These are phyloP conservation scores for Channallabes apus DNA, from an alignment of 2,797 vertebrate species.

Conservation along the genomic window DNA sequence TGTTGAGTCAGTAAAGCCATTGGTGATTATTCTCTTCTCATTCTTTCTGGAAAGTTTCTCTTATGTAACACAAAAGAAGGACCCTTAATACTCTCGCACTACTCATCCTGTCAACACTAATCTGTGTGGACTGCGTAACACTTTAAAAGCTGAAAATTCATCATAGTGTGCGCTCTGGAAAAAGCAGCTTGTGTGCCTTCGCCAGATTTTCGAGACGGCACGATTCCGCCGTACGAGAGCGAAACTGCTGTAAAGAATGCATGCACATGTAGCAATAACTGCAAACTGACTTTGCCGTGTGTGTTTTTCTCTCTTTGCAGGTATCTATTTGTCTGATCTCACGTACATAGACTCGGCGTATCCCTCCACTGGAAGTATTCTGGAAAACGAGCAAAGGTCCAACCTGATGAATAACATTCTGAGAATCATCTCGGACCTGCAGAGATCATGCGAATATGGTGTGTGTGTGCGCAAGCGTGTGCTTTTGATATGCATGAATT, in stretches of 20 bases:
- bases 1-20: constrained; percentile 28
- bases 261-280: neutral
- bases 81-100: constrained; percentile 7
- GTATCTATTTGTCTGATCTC: constrained; percentile 97
- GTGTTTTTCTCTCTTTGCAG: constrained; percentile 63
- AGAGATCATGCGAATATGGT: constrained; percentile 97
- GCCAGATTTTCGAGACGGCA: neutral
- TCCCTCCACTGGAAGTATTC: constrained; percentile 96
- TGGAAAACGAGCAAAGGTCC: constrained; percentile 96
- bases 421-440: constrained; percentile 96
- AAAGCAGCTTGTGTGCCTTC: constrained; percentile 16
- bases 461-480: constrained; percentile 66
- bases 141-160: constrained; percentile 15
- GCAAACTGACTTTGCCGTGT: constrained; percentile 1
- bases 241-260: neutral
- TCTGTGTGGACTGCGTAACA: neutral
- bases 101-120: neutral
- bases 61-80: neutral
- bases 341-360: constrained; percentile 97
- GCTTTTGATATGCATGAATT: neutral
- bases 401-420: constrained; percentile 99
- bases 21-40: constrained; percentile 14
- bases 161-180: neutral
- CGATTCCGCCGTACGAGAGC: neutral
- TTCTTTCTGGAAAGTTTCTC: constrained; percentile 3